Base-by-base conservation (phyloP, 2,113 vertebrate genomes). In the Micromys minutus region DNA sequence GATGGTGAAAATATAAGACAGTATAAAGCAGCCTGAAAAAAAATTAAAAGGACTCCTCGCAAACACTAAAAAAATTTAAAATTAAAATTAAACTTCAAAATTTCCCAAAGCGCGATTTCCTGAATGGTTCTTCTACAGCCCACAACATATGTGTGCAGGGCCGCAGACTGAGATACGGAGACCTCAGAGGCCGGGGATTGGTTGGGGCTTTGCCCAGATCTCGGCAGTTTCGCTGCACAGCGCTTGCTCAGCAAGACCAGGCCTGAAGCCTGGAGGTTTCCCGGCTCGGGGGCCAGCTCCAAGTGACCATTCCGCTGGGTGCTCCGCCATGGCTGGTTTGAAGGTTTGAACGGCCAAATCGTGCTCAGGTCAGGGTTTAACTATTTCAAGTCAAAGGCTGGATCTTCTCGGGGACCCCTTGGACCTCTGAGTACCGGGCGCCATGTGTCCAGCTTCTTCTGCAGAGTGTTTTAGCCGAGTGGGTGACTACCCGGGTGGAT, bases 371-470 rank as follows among this genome's bases (percentile, higher is more conserved):
- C 83, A 77, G 42, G 2, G 24, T 16, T 50, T 8, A 42, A 55
- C 24, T 61, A 29, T 22, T 19, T 50, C 12, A 24, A 63, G 83
- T 16, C 31, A 21, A 59, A 87, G 69, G 65, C 71, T 69, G 15
- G 22, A 29, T 34, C 34, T 81, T 75, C 47, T 1, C 0, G 15
- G 22, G 7, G 5, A 16, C 57, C 29, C 39, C 13, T 19, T 6
- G 1, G 0, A 7, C 13, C 50, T 63, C n/a, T 31, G 34, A 47
- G 21, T 67, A 5, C 69, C 0, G 17, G 24, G 26, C 0, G 2
- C 59, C n/a, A 17, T 19, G 67, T 7, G 21, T n/a, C 5, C 5
- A 71, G 52, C 31, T 59, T 87, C 31, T 15, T 3, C 16, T 55
- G 6, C 3, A 86, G 57, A 34, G 45, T 13, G 0, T 39, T 61